These are phyloP conservation scores for Chondrosia reniformis DNA, from an alignment of 37 sponge, comb jelly and placozoan species.

Conservation along the genomic window DNA sequence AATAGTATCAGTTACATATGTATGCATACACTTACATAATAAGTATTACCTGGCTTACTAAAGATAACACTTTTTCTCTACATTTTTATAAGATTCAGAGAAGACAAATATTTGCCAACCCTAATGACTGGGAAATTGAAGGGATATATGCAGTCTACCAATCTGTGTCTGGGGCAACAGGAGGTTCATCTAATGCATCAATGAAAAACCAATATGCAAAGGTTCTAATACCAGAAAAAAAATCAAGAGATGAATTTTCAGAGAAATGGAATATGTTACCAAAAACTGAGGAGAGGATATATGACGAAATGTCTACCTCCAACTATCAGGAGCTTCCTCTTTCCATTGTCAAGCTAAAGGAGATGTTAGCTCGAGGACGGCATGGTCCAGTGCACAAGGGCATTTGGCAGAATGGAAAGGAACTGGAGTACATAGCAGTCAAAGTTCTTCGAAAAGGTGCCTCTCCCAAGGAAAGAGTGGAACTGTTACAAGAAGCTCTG, in stretches of 20 bases:
- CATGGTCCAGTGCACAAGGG: conserved; percentile 11
- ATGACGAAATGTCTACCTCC: background rate
- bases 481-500: conserved; percentile 1
- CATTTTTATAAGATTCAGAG: background rate
- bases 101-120: background rate
- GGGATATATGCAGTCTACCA: conserved; percentile 6
- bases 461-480: background rate
- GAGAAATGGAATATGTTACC: no score
- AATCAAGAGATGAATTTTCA: no score
- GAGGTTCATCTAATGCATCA: no score
- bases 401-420: background rate
- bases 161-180: no score
- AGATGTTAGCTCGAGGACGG: background rate
- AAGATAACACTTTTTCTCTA: no score
- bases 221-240: no score
- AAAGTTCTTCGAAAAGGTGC: background rate
- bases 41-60: no score
- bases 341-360: background rate
- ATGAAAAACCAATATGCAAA: no score
- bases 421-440: background rate
- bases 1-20: no score
- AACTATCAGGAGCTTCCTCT: background rate
- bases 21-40: no score
- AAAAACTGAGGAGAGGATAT: background rate
- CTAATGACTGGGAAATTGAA: background rate